Conservation (phyloP, 2,113 vertebrate genomes). For the Martes martes region DNA sequence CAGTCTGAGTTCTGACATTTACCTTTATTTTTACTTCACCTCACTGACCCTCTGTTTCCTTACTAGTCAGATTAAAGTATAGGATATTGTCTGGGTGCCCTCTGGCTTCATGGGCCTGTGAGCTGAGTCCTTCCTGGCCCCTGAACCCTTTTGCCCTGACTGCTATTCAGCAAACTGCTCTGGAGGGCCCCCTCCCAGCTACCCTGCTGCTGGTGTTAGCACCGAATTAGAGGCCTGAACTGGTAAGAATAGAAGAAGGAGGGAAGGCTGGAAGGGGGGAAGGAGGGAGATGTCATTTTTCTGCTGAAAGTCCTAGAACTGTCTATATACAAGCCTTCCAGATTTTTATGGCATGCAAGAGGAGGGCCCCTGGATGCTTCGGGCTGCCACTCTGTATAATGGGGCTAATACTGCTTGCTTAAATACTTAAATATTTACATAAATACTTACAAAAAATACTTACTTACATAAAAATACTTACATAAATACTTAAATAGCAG, state of each 20-base stretch:
- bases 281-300: not conserved
- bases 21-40: slow-evolving; percentile 13
- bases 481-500: not conserved
- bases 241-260: not conserved
- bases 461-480: no score
- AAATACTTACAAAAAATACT: no score
- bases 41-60: not conserved
- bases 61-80: not conserved
- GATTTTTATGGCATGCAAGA: not conserved
- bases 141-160: not conserved
- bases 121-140: not conserved
- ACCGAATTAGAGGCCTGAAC: not conserved
- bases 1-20: not conserved
- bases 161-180: not conserved
- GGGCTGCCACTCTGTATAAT: not conserved
- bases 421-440: no score
- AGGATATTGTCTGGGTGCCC: not conserved
- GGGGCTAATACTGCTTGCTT: not conserved
- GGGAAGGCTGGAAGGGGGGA: not conserved
- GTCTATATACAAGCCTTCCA: not conserved
- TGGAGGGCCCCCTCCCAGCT: not conserved
- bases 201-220: not conserved
- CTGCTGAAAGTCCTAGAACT: not conserved
- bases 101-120: not conserved
- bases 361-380: not conserved